These are phyloP conservation scores for Choristoneura fumiferana DNA, from an alignment of 1,140 invertebrate species.

Conservation along the genomic window DNA sequence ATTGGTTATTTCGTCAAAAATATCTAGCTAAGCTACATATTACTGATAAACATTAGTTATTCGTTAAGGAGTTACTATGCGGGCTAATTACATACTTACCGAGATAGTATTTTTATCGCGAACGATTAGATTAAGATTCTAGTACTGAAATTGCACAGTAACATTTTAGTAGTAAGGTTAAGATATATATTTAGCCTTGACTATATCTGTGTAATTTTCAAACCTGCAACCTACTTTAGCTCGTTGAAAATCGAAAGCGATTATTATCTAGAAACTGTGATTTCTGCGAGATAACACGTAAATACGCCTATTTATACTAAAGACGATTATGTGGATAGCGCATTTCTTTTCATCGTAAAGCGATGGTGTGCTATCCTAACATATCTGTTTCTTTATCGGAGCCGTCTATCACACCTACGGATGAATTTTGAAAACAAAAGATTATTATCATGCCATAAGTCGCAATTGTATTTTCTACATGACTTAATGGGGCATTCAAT, in stretches of 20 bases:
- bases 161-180: constrained; percentile 11
- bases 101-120: constrained; percentile 7
- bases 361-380: neutral
- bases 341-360: neutral
- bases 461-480: too few relatives aligned
- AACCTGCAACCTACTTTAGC: neutral
- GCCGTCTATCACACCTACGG: too few relatives aligned
- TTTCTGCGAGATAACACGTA: neutral
- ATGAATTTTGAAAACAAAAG: too few relatives aligned
- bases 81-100: constrained; percentile 12
- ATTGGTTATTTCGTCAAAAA: neutral
- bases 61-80: neutral
- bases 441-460: too few relatives aligned
- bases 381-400: neutral
- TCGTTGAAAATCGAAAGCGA: neutral
- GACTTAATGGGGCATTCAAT: too few relatives aligned
- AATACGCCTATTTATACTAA: neutral
- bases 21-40: neutral
- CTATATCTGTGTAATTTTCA: neutral
- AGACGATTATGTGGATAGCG: neutral
- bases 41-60: neutral
- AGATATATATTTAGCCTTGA: constrained; percentile 4
- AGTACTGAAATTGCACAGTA: neutral
- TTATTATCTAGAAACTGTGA: neutral
- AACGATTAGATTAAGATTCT: constrained; percentile 9